Base-by-base conservation (phyloP, 2,797 vertebrate species). In the Pygocentrus nattereri region DNA sequence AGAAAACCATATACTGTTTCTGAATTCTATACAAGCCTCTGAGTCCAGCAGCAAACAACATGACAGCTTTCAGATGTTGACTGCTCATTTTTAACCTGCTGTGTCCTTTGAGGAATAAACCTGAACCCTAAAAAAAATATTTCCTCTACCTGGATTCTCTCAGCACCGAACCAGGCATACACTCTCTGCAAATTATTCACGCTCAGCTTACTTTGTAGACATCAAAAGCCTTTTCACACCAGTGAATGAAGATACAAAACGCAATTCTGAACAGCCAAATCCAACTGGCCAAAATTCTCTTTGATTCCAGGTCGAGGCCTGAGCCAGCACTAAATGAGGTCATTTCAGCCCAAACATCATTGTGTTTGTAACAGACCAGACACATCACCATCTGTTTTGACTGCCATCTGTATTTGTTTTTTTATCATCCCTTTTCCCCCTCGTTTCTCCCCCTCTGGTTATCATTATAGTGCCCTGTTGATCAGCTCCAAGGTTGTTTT, bases 311-410 rank as follows among this genome's bases (percentile, higher is more conserved):
- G 58, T 80, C 50, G 31, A 69, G 78, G 78, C 69, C 74, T 67
- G 56, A 56, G 38, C 49, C 10, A 59, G 16, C 31, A 62, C 62
- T 44, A 69, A 87, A 85, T 50, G 2, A 82, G 76, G 85, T 86
- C 73, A 86, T 44, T 76, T 56, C n/a, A 19, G 34, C 31, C 61
- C 27, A 77, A 74, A 80, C 25, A 41, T 74, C 71, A 62, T 41
- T 4, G 56, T 67, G 65, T 71, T 75, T 73, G 69, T 59, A 77
- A 75, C 70, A 68, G 62, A 61, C 21, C 21, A 76, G 74, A 78
- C 81, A 82, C 71, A 58, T 50, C 47, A 31, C 81, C 74, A 75
- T 76, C 74, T 84, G 68, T 72, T 78, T 78, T 16, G 13, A 18
- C 68, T 27, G 7, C 61, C 61, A 62, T 62, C 61, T 62, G 65